Percentiles rank a stretch among this genome's conserved stretches.
phyloP scores from a whole-genome alignment of 2,797 vertebrate species.

The Aselliscus stoliczkanus region DNA sequence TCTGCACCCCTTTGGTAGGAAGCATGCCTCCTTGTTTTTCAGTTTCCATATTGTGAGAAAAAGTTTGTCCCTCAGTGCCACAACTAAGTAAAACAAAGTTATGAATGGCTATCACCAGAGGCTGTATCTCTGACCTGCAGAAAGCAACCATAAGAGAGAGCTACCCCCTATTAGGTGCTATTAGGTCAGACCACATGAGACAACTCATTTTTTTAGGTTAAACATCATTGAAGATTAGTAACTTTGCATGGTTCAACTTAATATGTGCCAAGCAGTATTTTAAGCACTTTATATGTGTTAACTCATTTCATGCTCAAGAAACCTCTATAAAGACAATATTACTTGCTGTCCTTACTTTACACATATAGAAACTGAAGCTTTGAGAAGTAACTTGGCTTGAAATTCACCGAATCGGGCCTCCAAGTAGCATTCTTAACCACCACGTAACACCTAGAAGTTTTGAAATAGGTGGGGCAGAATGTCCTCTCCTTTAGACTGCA shows the following conservation, averaged over 20 bases:
- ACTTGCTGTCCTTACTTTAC: background rate
- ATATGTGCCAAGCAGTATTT: background rate
- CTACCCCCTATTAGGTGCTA: too few species aligned
- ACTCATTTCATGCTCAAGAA: background rate
- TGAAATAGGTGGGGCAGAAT: background rate
- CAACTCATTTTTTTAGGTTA: background rate
- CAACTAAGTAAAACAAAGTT: background rate
- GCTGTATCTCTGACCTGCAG: background rate
- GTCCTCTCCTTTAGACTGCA: background rate
- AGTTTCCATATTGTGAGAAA: background rate
- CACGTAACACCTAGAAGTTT: background rate
- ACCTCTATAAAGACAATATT: background rate
- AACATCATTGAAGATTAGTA: background rate
- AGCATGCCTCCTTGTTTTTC: background rate
- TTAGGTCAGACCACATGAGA: background rate
- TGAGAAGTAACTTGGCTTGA: background rate
- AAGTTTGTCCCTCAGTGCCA: background rate
- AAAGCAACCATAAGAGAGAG: background rate
- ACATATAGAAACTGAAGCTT: background rate
- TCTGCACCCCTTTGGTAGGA: background rate
- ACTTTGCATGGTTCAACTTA: background rate
- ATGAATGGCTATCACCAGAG: background rate
- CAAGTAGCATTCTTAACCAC: background rate
- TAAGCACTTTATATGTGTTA: background rate
- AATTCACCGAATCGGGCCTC: background rate